Percentiles rank a stretch among this genome's conserved stretches.
Evolutionary conservation across 2,113 vertebrate species (phyloP).

Genomic region (Arizona elegans): DNA sequence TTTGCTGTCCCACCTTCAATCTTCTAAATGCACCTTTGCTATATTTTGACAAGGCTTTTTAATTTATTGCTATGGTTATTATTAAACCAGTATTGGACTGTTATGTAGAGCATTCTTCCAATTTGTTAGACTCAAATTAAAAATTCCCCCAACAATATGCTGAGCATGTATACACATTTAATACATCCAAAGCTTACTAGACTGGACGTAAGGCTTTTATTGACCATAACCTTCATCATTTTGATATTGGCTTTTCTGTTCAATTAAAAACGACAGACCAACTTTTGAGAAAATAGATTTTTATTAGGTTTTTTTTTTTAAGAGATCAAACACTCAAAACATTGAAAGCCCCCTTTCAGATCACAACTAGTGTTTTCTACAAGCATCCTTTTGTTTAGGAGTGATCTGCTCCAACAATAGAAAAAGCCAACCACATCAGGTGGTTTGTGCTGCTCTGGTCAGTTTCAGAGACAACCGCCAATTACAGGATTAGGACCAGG

Average conservation of each 20-base stretch:
- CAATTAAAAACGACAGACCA: slow-evolving; percentile 4
- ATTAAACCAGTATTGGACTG: not conserved
- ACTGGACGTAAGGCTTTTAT: not conserved
- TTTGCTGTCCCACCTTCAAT: not conserved
- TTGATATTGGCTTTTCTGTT: not conserved
- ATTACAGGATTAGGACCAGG: not conserved
- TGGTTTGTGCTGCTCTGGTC: slow-evolving; percentile 56
- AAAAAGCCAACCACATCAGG: slow-evolving; percentile 49
- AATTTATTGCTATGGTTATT: not conserved
- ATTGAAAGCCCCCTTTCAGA: slow-evolving; percentile 59
- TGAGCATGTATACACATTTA: not conserved
- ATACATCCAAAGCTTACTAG: not conserved
- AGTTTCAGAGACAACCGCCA: slow-evolving; percentile 47
- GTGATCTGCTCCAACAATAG: slow-evolving; percentile 62
- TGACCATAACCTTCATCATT: not conserved
- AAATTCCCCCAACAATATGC: not conserved
- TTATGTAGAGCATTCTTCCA: not conserved
- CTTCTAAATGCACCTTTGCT: not conserved
- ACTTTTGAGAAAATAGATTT: slow-evolving; percentile 37
- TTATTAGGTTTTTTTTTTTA: slow-evolving; percentile 22
- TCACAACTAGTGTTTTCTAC: slow-evolving; percentile 60
- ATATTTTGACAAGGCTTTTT: not conserved
- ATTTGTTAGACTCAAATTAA: not conserved
- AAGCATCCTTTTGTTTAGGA: slow-evolving; percentile 53
- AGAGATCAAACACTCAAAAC: slow-evolving; percentile 56